Evolutionary conservation across 2,888 invertebrate genomes (phyloP), one percentile per base, ranked within the genome.

Genomic region (Caenorhabditis plicata): DNA sequence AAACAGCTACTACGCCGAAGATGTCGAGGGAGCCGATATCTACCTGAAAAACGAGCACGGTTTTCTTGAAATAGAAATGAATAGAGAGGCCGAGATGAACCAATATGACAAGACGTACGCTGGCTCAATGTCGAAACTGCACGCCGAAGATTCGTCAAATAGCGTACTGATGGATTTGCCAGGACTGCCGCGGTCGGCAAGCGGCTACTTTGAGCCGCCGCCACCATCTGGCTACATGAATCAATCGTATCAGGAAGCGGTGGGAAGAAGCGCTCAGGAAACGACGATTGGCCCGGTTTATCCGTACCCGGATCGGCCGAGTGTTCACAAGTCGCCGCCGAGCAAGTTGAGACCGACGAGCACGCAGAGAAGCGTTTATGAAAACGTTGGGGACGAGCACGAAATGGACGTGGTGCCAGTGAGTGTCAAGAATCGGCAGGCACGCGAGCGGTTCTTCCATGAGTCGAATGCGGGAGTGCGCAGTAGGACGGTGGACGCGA

Each of bases 81-180:
- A 61, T 27, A 49, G 54, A 33, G 46, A 44, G n/a, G 45, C 44
- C 15, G 64, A 64, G 23, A 64, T 68, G 46, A 26, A 50, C n/a
- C 19, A 40, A 11, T 40, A 51, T 32, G 61, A 61, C 27, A 42
- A 46, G 13, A 44, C 54, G 8, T 25, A 52, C 38, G 44, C 54
- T 27, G 73, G 73, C 2, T 67, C 67, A 11, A 73, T 73, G 73
- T 64, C 58, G 13, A 61, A 65, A 35, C 57, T 73, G 3, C 73
- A 73, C 32, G 68, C 52, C 13, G 49, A 47, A 26, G 65, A 62
- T 23, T 57, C 54, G 5, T 39, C 53, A 2, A 56, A 63, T 0
- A 44, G 41, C 9, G 43, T 46, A n/a, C 51, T 62, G 2, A 31
- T 57, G 4, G 61, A 52, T 1, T 50, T 47, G 11, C 49, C 51